Evolutionary conservation across 2,888 invertebrate genomes (phyloP).

Genomic region (Hyposoter didymator): DNA sequence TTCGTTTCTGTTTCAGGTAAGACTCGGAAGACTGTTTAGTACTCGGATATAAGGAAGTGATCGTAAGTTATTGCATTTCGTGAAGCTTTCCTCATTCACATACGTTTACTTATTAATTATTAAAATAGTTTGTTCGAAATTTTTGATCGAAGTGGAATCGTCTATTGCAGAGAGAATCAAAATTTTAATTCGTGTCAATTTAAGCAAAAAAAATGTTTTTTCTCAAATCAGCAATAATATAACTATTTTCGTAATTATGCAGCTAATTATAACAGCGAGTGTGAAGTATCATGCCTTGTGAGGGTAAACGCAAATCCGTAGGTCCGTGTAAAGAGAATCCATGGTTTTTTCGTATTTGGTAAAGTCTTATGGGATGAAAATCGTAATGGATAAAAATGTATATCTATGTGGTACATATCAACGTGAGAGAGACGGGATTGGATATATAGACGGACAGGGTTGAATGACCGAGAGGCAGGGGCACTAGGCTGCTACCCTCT

Average conservation of each 20-base stretch:
- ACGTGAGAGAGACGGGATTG: constrained; percentile 51
- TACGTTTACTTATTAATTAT: not conserved
- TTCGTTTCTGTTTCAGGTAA: constrained; percentile 62
- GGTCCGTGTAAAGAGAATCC: not conserved
- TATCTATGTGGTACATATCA: constrained; percentile 39
- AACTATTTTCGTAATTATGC: not conserved
- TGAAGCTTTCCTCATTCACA: constrained; percentile 22
- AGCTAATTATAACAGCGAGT: not conserved
- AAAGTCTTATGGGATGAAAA: constrained; percentile 58
- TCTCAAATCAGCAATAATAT: not conserved
- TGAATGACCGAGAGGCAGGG: constrained; percentile 83
- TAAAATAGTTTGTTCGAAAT: not conserved
- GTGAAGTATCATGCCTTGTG: not conserved
- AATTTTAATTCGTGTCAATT: not conserved
- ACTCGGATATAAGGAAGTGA: constrained; percentile 62
- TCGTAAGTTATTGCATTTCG: constrained; percentile 59
- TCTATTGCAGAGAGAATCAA: not conserved
- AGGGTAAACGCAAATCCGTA: constrained; percentile 3
- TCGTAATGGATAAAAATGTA: constrained; percentile 43
- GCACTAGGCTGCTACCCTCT: constrained; percentile 84
- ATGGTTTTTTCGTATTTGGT: constrained; percentile 7
- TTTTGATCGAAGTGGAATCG: not conserved
- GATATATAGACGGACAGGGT: constrained; percentile 71
- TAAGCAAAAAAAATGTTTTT: not conserved
- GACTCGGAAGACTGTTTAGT: constrained; percentile 63